These are phyloP conservation scores for Conus ventricosus DNA, from an alignment of 1,140 invertebrate genomes.

Conservation along the genomic window DNA sequence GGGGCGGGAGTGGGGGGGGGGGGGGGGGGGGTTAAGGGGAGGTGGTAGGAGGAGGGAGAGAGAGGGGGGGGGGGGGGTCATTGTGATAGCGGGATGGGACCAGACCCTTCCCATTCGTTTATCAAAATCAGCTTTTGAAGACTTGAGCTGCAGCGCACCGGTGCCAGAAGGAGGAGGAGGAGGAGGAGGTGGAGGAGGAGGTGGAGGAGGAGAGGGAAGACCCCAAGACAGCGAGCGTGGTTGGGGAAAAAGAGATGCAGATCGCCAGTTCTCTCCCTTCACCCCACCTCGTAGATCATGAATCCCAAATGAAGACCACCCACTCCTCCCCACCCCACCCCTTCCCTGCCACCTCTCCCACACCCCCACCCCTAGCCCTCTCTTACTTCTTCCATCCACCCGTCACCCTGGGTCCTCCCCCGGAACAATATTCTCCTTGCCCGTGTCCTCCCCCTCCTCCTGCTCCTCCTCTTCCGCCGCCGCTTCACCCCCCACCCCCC, in stretches of 20 bases:
- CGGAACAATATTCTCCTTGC: neutral
- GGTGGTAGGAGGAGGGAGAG: too few relatives aligned
- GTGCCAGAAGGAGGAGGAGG: neutral
- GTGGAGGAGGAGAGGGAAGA: too few relatives aligned
- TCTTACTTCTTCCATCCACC: neutral
- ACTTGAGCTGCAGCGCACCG: neutral
- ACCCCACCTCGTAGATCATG: neutral
- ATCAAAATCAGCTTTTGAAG: slow-evolving; percentile 22
- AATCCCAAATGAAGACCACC: slow-evolving; percentile 14
- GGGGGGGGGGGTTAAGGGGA: neutral
- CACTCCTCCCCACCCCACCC: too few relatives aligned
- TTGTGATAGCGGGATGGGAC: neutral
- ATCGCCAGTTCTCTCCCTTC: neutral
- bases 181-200: neutral
- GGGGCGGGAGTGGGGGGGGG: too few relatives aligned
- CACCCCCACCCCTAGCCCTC: neutral
- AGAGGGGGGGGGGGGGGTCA: neutral
- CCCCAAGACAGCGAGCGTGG: too few relatives aligned
- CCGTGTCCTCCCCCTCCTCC: neutral
- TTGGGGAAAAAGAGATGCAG: too few relatives aligned
- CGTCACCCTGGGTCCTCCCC: too few relatives aligned
- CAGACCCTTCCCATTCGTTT: slow-evolving; percentile 13
- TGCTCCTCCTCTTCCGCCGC: neutral
- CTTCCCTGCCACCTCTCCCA: neutral
- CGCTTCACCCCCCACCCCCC: neutral